Base-by-base conservation (phyloP, 2,113 vertebrate species). In the Limanda limanda region DNA sequence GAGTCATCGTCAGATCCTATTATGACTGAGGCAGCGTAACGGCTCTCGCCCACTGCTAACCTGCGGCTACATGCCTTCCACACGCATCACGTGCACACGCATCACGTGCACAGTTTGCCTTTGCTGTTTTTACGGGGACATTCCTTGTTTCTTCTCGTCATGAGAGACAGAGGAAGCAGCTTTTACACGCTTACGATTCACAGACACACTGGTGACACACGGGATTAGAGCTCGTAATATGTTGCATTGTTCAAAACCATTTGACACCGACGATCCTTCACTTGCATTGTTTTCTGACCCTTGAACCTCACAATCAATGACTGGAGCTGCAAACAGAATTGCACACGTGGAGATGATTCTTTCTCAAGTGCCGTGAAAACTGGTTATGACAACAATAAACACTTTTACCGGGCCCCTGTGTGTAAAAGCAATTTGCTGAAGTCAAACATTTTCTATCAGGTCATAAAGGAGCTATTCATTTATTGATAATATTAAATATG, bases 1-100 rank as follows among this genome's bases (percentile, higher is more conserved):
- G 89, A 92, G 77, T 90, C 89, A 86, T 86, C 79, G 80, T 90
- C 88, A 88, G 82, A 91, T 92, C 89, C 85, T 79, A 86, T 92
- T 91, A 91, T 83, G 89, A 85, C 82, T 86, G 77, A 91, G 86
- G 79, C 77, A 84, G 84, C 78, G 74, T 88, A 85, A 85, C 86
- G 17, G 80, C 84, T 85, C 75, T 86, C 82, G 84, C 90, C 90
- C 89, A 90, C 88, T 83, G 76, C 81, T 91, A 89, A 91, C 89
- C 86, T 82, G 72, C 85, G 76, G 89, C 88, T 82, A 89, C 89
- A 83, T 78, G 84, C 66, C 70, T 89, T 80, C 65, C 40, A 80
- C 85, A 81, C 71, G 23, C 70, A 71, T 25, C 68, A 78, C 79
- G 58, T 62, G 18, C 57, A 71, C 68, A 48, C 62, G 59, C 56